Evolutionary conservation across 2,888 invertebrate species (phyloP), one percentile per base, ranked within the genome.

Genomic region (Cephus spinipes): DNA sequence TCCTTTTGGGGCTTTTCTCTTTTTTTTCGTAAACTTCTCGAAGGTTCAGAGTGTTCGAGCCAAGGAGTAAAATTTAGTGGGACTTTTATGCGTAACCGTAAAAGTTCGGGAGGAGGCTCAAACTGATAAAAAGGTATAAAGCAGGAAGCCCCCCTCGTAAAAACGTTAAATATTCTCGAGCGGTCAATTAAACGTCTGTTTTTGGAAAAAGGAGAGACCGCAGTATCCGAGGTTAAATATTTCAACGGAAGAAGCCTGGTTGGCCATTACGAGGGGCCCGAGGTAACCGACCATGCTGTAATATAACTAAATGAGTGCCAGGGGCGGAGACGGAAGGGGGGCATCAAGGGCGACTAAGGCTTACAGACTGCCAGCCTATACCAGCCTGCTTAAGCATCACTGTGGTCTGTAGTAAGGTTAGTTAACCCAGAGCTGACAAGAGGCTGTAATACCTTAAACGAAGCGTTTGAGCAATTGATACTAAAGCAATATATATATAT

Each of bases 231-330:
- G 33, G 32, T 33, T 31, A 73, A 73, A 73, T 73, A 73, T 73
- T 73, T 34, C 34, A 73, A 32, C 73, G 30, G 30, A 31, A 73
- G 73, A 32, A 15, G 69, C 69, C 32, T 34, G 30, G 12, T 15
- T 73, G 33, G 23, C 73, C 33, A 33, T 32, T 73, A n/a, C 15
- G 3, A 73, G 73, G 73, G 23, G 73, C 15, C 73, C 15, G 35
- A 31, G 34, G 32, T 73, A 73, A 73, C 73, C 73, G 73, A 32
- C 73, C 35, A 34, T 73, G 33, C 34, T 32, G 35, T 33, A 73
- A 73, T 73, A 32, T 73, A 73, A 73, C 33, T 73, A 73, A 73
- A 73, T 73, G 73, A 73, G 73, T 73, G 11, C 73, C n/a, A 15
- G 30, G 4, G 12, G 15, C 12, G 36, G 36, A 34, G 34, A 34